phyloP scores from a whole-genome alignment of 2,797 vertebrate species.

The Scarus forsteni region DNA sequence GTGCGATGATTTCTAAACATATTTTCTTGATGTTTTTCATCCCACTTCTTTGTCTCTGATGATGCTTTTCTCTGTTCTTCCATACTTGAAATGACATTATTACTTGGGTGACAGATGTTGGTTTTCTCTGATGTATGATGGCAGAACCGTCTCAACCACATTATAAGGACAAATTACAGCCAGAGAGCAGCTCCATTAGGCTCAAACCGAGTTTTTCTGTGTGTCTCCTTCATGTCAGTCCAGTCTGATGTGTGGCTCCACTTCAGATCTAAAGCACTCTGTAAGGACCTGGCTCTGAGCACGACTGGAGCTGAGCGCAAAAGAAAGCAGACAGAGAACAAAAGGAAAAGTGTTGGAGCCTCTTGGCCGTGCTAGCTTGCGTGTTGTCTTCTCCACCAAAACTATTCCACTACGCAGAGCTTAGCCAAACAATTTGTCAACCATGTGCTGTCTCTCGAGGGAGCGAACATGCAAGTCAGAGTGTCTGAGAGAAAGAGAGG shows the following conservation, averaged over 20 bases:
- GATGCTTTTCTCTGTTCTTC: conserved; percentile 35
- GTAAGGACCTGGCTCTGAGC: conserved; percentile 40
- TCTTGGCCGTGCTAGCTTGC: conserved; percentile 29
- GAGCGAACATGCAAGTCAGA: conserved; percentile 36
- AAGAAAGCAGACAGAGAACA: conserved; percentile 41
- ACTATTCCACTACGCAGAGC: conserved; percentile 24
- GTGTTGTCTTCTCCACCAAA: conserved; percentile 40
- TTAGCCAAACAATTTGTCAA: conserved; percentile 48
- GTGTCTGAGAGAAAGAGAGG: conserved; percentile 21
- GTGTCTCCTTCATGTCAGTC: conserved; percentile 36
- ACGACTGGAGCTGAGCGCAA: conserved; percentile 10
- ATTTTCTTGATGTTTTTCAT: conserved; percentile 23
- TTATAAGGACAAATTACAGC: conserved; percentile 54
- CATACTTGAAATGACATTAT: conserved; percentile 44
- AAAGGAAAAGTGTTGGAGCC: conserved; percentile 50
- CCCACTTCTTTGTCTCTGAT: conserved; percentile 40
- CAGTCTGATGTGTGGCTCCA: conserved; percentile 47
- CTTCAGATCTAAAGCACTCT: conserved; percentile 36
- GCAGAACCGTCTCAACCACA: conserved; percentile 46
- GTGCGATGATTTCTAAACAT: conserved; percentile 20
- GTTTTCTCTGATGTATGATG: conserved; percentile 55
- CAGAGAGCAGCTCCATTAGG: conserved; percentile 16
- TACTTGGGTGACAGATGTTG: conserved; percentile 41
- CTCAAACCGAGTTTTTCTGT: conserved; percentile 30
- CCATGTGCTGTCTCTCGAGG: conserved; percentile 32